A percentile compares a stretch with the other conserved stretches of the same genome.
Conservation (phyloP, 2,888 invertebrate genomes). For the Lysandra bellargus region DNA sequence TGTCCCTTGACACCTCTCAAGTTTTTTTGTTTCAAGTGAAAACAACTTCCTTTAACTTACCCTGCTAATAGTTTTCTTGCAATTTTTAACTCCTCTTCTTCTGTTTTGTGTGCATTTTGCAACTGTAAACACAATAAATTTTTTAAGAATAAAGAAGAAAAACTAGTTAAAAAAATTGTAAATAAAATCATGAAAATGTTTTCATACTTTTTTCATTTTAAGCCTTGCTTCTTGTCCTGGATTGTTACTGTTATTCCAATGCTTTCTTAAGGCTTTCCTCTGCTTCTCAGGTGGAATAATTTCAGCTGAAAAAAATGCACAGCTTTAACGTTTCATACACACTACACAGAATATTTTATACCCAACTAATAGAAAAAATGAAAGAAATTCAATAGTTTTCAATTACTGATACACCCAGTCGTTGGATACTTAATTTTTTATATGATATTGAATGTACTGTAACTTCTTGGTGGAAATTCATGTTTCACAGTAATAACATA, state of each 20-base stretch:
- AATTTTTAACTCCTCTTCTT: constrained; percentile 59
- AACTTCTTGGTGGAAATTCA: too few species aligned
- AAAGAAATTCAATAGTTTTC: too few species aligned
- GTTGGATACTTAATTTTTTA: too few species aligned
- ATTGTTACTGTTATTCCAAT: constrained; percentile 71
- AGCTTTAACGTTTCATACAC: background rate
- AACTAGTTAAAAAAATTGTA: background rate
- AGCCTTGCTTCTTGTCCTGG: constrained; percentile 68
- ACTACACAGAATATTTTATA: too few species aligned
- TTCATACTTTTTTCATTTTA: constrained; percentile 61
- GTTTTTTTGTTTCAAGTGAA: background rate
- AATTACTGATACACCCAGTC: too few species aligned
- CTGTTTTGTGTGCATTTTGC: constrained; percentile 64
- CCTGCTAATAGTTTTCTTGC: constrained; percentile 63
- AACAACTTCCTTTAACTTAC: constrained; percentile 45
- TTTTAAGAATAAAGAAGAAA: background rate
- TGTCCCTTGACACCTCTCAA: too few species aligned
- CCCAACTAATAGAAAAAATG: too few species aligned
- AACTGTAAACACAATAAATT: constrained; percentile 50
- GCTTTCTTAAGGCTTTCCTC: constrained; percentile 76
- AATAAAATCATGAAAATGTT: background rate
- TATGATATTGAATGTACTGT: too few species aligned
- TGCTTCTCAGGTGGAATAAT: constrained; percentile 85
- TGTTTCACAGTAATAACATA: too few species aligned
- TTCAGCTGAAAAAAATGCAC: constrained; percentile 74